A percentile compares a stretch with the other conserved stretches of the same genome.
phyloP scores from a whole-genome alignment of 92 coral and sea anemone species.

The Pocillopora meandrina region DNA sequence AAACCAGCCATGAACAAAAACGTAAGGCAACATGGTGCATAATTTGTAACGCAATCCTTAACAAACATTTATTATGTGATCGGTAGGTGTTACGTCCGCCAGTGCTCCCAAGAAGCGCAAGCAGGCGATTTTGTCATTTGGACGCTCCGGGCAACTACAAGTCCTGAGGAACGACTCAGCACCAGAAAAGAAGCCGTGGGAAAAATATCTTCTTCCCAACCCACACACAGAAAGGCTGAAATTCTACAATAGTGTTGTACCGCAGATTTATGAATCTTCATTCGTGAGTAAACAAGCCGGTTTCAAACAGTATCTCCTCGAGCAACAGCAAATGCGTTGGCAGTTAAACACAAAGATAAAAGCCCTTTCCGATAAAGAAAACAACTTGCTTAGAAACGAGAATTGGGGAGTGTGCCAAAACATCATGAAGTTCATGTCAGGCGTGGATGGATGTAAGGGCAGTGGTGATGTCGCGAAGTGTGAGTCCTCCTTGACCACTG shows the following conservation, averaged over 20 bases:
- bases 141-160: slow-evolving; percentile 8
- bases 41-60: slow-evolving; percentile 39
- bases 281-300: slow-evolving; percentile 15
- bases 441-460: too few species aligned
- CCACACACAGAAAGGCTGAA: too few species aligned
- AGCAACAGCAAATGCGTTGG: slow-evolving; percentile 49
- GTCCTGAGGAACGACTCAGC: slow-evolving; percentile 37
- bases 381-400: too few species aligned
- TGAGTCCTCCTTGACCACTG: too few species aligned
- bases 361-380: too few species aligned
- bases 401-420: too few species aligned
- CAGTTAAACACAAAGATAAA: too few species aligned
- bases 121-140: slow-evolving; percentile 43
- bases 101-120: slow-evolving; percentile 38
- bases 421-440: too few species aligned
- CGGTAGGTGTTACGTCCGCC: slow-evolving; percentile 41
- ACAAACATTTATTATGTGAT: slow-evolving; percentile 36
- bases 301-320: slow-evolving; percentile 36
- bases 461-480: too few species aligned
- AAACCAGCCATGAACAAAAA: slow-evolving; percentile 16
- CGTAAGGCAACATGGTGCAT: slow-evolving; percentile 42
- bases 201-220: slow-evolving; percentile 42
- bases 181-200: slow-evolving; percentile 37
- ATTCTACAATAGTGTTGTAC: too few species aligned
- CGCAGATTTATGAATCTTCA: slow-evolving; percentile 42